Percentiles rank a stretch among this genome's conserved stretches.
Evolutionary conservation across 92 coral and sea anemone genomes (phyloP).

Genomic region (Ricordea florida): DNA sequence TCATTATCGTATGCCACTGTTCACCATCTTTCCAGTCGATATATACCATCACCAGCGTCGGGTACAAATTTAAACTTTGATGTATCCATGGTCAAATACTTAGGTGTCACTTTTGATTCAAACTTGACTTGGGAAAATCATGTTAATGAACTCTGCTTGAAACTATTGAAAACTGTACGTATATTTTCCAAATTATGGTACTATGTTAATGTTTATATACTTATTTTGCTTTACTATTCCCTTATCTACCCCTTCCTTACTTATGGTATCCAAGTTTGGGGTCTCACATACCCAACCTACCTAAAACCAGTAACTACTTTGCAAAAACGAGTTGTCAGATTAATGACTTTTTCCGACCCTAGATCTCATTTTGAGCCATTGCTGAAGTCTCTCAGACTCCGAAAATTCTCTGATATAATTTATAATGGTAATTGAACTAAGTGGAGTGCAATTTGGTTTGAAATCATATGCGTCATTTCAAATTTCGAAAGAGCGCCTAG

Average conservation of each 20-base stretch:
- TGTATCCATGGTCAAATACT: background rate
- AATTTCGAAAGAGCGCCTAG: too few relatives aligned
- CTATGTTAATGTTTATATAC: background rate
- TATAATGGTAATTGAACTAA: too few relatives aligned
- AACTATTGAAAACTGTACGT: background rate
- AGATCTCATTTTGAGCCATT: slow-evolving; percentile 9
- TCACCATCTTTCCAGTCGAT: too few relatives aligned
- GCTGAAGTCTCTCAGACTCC: background rate
- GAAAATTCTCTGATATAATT: slow-evolving; percentile 16
- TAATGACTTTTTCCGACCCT: slow-evolving; percentile 20
- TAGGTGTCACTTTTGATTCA: background rate
- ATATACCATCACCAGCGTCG: too few relatives aligned
- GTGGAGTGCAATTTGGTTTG: too few relatives aligned
- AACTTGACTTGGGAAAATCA: slow-evolving; percentile 4
- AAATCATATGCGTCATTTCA: too few relatives aligned
- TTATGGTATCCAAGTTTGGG: background rate
- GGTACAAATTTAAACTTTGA: too few relatives aligned
- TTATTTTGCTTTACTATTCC: background rate
- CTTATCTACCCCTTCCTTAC: too few relatives aligned
- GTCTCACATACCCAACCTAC: too few relatives aligned
- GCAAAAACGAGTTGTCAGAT: too few relatives aligned
- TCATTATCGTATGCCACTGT: too few relatives aligned
- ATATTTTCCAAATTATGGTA: background rate
- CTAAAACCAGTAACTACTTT: too few relatives aligned
- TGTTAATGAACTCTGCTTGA: background rate